A percentile compares a stretch with the other conserved stretches of the same genome.
phyloP scores from a whole-genome alignment of 2,888 invertebrate genomes.

The Torymus texanus region DNA sequence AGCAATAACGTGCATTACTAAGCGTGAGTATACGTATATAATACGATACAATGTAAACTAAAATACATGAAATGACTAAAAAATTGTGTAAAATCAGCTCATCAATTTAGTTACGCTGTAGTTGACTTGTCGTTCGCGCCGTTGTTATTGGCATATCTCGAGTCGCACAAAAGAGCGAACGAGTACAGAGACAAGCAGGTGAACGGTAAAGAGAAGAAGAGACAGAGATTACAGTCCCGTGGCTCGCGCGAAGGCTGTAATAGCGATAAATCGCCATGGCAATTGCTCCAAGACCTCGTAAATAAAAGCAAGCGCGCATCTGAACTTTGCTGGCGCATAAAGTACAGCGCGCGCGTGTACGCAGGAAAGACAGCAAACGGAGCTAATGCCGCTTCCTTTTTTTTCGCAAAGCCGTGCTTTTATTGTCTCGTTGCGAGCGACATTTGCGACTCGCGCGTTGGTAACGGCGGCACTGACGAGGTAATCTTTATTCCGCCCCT shows the following conservation, averaged over 20 bases:
- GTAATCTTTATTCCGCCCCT: constrained; percentile 36
- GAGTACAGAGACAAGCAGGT: background rate
- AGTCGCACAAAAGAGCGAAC: background rate
- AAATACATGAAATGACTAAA: no score
- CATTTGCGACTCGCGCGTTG: constrained; percentile 6
- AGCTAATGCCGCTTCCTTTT: constrained; percentile 32
- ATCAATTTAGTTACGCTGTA: constrained; percentile 24
- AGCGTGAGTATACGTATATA: no score
- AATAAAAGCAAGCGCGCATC: constrained; percentile 62
- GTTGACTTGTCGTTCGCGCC: background rate
- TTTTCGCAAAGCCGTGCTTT: constrained; percentile 36
- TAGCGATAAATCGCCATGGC: constrained; percentile 69
- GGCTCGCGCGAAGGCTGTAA: constrained; percentile 62
- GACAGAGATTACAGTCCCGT: background rate
- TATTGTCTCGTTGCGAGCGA: constrained; percentile 30
- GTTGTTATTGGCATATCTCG: constrained; percentile 12
- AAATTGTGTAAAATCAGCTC: background rate
- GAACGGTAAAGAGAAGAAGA: constrained; percentile 6
- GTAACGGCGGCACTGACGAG: constrained; percentile 8
- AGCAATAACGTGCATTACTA: no score
- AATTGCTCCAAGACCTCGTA: constrained; percentile 64
- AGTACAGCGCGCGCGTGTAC: no score
- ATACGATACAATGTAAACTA: no score
- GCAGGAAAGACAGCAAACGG: background rate
- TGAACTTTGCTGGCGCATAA: background rate